phyloP scores from a whole-genome alignment of 2,888 invertebrate species.

The Cryptocheilus praepositus region DNA sequence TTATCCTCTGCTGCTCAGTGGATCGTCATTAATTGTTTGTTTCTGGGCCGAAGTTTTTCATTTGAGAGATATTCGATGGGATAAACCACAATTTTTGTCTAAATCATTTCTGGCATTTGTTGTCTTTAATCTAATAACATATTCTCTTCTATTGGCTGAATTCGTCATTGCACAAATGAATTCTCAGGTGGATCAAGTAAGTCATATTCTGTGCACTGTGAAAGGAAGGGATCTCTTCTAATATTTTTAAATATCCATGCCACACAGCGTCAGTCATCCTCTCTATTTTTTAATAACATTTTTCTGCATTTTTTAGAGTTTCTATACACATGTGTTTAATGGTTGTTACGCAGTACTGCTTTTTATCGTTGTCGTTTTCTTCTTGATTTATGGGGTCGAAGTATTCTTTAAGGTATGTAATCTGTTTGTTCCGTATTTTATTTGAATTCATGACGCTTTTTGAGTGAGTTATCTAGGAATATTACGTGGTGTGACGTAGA shows the following conservation, averaged over 20 bases:
- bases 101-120: conserved; percentile 94
- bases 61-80: conserved; percentile 89
- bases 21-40: conserved; percentile 92
- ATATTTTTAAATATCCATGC: too few species aligned
- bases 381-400: conserved; percentile 95
- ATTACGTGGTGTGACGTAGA: too few species aligned
- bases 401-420: conserved; percentile 91
- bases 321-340: conserved; percentile 92
- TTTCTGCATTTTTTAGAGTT: conserved; percentile 76
- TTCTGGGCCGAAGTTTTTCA: conserved; percentile 98
- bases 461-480: too few species aligned
- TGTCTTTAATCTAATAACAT: conserved; percentile 91
- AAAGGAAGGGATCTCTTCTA: too few species aligned
- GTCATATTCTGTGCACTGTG: conserved; percentile 9
- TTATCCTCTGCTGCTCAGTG: conserved; percentile 91
- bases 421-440: too few species aligned
- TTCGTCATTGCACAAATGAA: conserved; percentile 77
- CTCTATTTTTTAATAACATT: too few species aligned
- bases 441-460: not conserved
- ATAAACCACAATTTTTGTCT: conserved; percentile 91
- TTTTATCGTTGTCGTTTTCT: conserved; percentile 93
- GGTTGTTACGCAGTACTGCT: conserved; percentile 94
- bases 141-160: conserved; percentile 88
- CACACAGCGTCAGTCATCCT: too few species aligned
- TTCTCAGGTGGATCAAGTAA: conserved; percentile 66